Evolutionary conservation across 2,888 invertebrate genomes (phyloP), one percentile per base, ranked within the genome.

Genomic region (Rotaria magnacalcarata): DNA sequence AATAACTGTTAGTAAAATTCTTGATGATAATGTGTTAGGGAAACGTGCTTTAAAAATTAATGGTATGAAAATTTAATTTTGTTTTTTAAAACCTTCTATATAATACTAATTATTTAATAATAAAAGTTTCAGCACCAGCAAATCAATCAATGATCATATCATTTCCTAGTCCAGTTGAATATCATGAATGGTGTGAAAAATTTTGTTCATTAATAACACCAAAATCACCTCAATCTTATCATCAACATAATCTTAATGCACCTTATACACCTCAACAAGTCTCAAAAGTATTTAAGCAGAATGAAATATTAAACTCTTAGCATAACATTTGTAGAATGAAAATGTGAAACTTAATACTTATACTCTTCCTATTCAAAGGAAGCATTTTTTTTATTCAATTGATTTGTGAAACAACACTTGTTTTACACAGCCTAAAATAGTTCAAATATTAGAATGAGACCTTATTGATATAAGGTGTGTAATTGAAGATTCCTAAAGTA

Each of bases 141-240:
- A 67, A 67, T 67, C 47, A 47, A 80, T 80, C 80, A n/a, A 47
- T 80, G 47, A 80, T 80, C n/a, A 47, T 80, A 4, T 41, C 80
- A n/a, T 80, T 80, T 47, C 80, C 80, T 10, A 80, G 80, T 80
- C 24, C 47, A 24, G n/a, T 80, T 21, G 80, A 80, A 80, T 80
- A 47, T 80, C 24, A 80, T 24, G 80, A 80, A 80, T 80, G 80
- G 80, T 80, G 47, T 80, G 80, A 80, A 11, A 80, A 80, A 47
- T 80, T 80, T n/a, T 47, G 47, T 47, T 47, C 80, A n/a, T 43
- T 80, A 80, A 34, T 67, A 67, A 6, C 67, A 7, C 4, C 34
- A 67, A 67, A 34, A 34, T 34, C 67, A 19, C 67, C 67, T 27
- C 67, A 67, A 67, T 27, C 27, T 34, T 27, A 67, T 24, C 27